Conservation (phyloP, 2,113 vertebrate species). For the Callospermophilus lateralis region DNA sequence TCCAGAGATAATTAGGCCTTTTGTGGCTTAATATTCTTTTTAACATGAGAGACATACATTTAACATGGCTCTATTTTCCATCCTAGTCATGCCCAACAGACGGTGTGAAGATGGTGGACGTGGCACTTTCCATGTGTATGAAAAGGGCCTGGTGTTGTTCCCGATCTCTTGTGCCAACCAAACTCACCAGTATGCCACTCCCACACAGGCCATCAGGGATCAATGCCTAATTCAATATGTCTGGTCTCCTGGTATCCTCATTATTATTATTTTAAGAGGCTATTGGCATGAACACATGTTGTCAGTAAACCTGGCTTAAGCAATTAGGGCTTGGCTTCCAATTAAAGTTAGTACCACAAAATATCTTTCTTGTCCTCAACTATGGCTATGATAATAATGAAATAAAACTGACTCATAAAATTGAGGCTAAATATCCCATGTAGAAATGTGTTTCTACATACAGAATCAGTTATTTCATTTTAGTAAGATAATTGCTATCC, state of each 20-base stretch:
- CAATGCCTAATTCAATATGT: constrained; percentile 64
- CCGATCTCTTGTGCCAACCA: constrained; percentile 42
- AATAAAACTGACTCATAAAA: neutral
- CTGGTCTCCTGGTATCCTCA: constrained; percentile 5
- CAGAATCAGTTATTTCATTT: neutral
- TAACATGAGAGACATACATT: constrained; percentile 72
- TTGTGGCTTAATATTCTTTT: constrained; percentile 73
- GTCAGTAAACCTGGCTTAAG: constrained; percentile 29
- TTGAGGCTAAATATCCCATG: neutral
- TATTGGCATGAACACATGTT: neutral
- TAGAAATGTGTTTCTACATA: neutral
- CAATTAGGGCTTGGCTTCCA: neutral
- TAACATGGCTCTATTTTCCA: constrained; percentile 68
- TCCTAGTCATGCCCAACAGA: constrained; percentile 56
- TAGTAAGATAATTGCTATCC: neutral
- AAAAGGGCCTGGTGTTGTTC: constrained; percentile 52
- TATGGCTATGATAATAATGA: neutral
- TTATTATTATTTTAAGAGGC: constrained; percentile 65
- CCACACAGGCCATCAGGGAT: constrained; percentile 56
- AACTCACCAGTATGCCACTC: constrained; percentile 34
- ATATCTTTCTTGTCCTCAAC: constrained; percentile 2
- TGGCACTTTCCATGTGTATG: constrained; percentile 25
- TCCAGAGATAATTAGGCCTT: constrained; percentile 55
- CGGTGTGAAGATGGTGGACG: neutral
- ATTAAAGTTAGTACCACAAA: neutral